Evolutionary conservation across 2,888 invertebrate species (phyloP).

Genomic region (Antheraea assamensis): DNA sequence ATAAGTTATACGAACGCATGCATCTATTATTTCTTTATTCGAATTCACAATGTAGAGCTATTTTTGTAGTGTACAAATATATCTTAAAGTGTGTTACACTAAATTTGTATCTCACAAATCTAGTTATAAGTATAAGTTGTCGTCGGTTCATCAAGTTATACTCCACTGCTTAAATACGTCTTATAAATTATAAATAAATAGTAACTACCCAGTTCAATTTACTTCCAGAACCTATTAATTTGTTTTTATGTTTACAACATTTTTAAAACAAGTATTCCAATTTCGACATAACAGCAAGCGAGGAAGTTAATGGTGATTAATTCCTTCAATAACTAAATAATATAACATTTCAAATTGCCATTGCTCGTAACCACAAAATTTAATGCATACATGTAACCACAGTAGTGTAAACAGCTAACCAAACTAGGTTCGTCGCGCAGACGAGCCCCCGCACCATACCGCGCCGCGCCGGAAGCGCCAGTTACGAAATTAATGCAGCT

Average conservation of each 20-base stretch:
- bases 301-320: background rate
- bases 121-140: background rate
- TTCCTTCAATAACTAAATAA: background rate
- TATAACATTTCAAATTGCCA: slow-evolving; percentile 13
- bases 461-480: slow-evolving; percentile 62
- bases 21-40: too few species aligned
- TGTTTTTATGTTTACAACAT: background rate
- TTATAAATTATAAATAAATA: background rate
- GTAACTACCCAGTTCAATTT: background rate
- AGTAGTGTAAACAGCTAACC: slow-evolving; percentile 22
- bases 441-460: slow-evolving; percentile 41
- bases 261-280: background rate
- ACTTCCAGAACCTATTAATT: background rate
- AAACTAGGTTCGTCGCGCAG: slow-evolving; percentile 36
- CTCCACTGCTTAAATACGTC: background rate
- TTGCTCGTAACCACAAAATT: slow-evolving; percentile 24
- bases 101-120: background rate
- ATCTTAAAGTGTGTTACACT: background rate
- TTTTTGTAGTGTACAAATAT: too few species aligned
- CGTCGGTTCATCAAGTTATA: background rate
- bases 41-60: too few species aligned
- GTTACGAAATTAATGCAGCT: slow-evolving; percentile 76
- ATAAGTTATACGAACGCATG: too few species aligned
- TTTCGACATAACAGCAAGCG: background rate
- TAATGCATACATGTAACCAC: slow-evolving; percentile 22